phyloP scores from a whole-genome alignment of 2,113 vertebrate species.

The Nothobranchius furzeri region DNA sequence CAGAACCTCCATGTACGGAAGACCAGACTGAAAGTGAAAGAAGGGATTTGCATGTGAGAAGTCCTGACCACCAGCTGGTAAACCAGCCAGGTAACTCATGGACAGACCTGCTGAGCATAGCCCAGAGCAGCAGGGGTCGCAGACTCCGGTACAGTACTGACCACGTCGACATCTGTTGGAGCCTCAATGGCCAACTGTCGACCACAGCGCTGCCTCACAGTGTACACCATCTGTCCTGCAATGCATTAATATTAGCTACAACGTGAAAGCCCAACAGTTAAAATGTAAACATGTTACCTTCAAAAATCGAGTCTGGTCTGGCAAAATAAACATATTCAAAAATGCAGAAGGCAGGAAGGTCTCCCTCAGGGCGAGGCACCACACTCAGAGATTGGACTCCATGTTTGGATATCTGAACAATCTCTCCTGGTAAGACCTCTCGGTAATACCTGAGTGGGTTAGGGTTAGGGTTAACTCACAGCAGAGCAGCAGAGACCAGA shows the following conservation, averaged over 20 bases:
- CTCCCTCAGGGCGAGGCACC: constrained; percentile 85
- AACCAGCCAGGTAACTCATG: neutral
- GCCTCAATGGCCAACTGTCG: constrained; percentile 93
- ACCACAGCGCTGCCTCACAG: constrained; percentile 92
- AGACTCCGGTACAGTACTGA: constrained; percentile 98
- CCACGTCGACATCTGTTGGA: constrained; percentile 92
- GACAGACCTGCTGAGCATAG: constrained; percentile 89
- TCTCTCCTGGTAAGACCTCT: constrained; percentile 95
- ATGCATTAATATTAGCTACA: neutral
- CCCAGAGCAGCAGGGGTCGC: constrained; percentile 96
- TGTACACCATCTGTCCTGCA: constrained; percentile 98
- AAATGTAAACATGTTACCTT: constrained; percentile 73
- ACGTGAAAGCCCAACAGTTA: neutral
- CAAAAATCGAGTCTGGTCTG: constrained; percentile 97
- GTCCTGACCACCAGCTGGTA: neutral
- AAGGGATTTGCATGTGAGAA: neutral
- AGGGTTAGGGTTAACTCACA: no score
- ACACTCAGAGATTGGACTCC: constrained; percentile 86
- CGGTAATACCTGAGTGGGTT: constrained; percentile 85
- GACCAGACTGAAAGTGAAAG: constrained; percentile 80
- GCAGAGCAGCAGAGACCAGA: neutral
- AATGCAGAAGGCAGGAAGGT: constrained; percentile 93
- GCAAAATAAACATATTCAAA: constrained; percentile 99
- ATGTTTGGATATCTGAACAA: constrained; percentile 92
- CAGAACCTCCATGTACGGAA: constrained; percentile 93